Evolutionary conservation across 2,113 vertebrate genomes (phyloP).

Genomic region (Mesoclemmys tuberculata): DNA sequence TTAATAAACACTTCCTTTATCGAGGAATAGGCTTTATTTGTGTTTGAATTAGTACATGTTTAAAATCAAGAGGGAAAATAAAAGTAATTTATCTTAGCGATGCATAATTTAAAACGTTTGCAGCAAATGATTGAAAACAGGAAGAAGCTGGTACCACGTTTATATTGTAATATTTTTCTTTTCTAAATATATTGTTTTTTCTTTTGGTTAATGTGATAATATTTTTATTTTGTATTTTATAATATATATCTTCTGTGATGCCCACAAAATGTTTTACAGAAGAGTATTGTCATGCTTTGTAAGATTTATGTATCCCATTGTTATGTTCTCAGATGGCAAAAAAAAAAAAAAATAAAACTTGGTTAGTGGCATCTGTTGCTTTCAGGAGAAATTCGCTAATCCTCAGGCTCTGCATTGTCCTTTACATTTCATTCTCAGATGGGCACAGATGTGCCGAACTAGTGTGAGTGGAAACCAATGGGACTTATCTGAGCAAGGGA

Average conservation of each 20-base stretch:
- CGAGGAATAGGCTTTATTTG: constrained; percentile 54
- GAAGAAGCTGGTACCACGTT: constrained; percentile 22
- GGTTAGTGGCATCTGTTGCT: constrained; percentile 4
- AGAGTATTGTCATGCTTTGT: constrained; percentile 19
- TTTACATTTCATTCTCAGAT: neutral
- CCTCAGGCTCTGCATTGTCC: neutral
- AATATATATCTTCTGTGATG: neutral
- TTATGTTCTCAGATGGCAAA: constrained; percentile 8
- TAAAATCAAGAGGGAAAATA: constrained; percentile 36
- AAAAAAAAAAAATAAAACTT: neutral
- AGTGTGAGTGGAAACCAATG: neutral
- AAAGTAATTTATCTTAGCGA: constrained; percentile 26
- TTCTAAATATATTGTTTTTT: neutral
- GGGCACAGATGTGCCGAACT: neutral
- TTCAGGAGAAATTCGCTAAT: neutral
- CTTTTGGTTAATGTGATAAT: neutral
- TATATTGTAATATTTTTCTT: constrained; percentile 44
- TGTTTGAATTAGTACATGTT: constrained; percentile 57
- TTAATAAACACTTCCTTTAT: constrained; percentile 49
- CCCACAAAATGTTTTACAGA: neutral
- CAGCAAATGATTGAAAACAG: neutral
- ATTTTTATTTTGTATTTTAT: constrained; percentile 48
- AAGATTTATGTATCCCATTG: constrained; percentile 18
- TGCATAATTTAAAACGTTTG: constrained; percentile 45
- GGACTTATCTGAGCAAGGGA: neutral